Evolutionary conservation across 2,888 invertebrate species (phyloP), one percentile per base, ranked within the genome.

Genomic region (Phrixothrix hirtus): DNA sequence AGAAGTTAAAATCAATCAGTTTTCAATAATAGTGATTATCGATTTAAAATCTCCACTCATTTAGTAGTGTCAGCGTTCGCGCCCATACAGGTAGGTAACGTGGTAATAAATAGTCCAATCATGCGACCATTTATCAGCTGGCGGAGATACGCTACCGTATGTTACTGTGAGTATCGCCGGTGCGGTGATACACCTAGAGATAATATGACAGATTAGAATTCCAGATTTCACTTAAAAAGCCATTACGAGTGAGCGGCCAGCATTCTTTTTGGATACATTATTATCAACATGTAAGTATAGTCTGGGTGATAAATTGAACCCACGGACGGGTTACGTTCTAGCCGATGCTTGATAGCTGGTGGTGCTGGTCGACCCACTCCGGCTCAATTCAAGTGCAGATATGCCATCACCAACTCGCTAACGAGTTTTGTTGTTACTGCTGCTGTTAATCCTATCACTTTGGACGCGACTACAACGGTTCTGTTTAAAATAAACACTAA

Each of bases 201-300:
- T 63, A 63, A 60, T 60, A 59, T 65, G 68, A 68, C 63, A 68
- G 66, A 69, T 68, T 67, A 66, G 59, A 70, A 69, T 67, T 68
- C 65, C 61, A 57, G 64, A 67, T 67, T 67, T 70, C 70, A 69
- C 70, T 70, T 70, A 69, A 70, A 69, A 69, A 67, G 65, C 68
- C 68, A 70, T 70, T 71, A 72, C 65, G 63, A 49, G 57, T 54
- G 60, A 65, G 58, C 61, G 60, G 61, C 55, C 53, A 43, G 56
- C 56, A 59, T 62, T 64, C 64, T 61, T 63, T 63, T 63, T 52
- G 62, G 63, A 62, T 62, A 65, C 62, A 57, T 64, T 65, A 67
- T 67, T 63, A 65, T 66, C 66, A 59, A 57, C 49, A 50, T 53
- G 58, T 59, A 47, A 50, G 58, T 60, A 57, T 54, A 62, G 61